Evolutionary conservation across 2,797 vertebrate species (phyloP).

Genomic region (Psittacula echo): DNA sequence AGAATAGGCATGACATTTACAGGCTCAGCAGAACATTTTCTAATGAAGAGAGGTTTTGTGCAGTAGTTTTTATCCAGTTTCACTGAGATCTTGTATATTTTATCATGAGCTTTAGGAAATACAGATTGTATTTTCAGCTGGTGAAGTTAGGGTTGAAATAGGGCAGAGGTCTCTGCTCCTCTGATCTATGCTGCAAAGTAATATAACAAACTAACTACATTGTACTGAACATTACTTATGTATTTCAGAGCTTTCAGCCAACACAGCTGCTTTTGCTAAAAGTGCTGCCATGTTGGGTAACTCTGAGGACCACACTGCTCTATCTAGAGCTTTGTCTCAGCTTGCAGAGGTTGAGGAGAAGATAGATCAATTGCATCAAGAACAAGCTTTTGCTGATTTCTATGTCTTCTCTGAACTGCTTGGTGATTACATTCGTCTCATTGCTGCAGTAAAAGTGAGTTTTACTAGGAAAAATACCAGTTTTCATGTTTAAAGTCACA

Average conservation of each 20-base stretch:
- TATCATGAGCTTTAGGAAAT: background rate
- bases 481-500: background rate
- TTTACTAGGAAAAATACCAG: background rate
- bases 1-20: background rate
- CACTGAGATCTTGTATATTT: background rate
- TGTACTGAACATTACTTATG: background rate
- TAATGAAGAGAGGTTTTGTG: background rate
- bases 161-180: background rate
- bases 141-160: background rate
- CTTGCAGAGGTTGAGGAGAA: conserved; percentile 98
- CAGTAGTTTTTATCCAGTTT: background rate
- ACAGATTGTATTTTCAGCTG: background rate
- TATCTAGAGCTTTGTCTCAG: conserved; percentile 94
- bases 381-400: conserved; percentile 94
- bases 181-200: background rate
- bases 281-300: conserved; percentile 98
- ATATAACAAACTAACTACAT: background rate
- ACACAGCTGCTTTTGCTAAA: conserved; percentile 95
- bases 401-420: conserved; percentile 94
- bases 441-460: conserved; percentile 92
- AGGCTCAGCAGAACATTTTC: background rate
- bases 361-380: conserved; percentile 94
- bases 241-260: conserved; percentile 90
- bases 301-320: conserved; percentile 96
- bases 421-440: conserved; percentile 94